A percentile compares a stretch with the other conserved stretches of the same genome.
phyloP scores from a whole-genome alignment of 2,113 vertebrate genomes.

The Sinosuthora webbiana region DNA sequence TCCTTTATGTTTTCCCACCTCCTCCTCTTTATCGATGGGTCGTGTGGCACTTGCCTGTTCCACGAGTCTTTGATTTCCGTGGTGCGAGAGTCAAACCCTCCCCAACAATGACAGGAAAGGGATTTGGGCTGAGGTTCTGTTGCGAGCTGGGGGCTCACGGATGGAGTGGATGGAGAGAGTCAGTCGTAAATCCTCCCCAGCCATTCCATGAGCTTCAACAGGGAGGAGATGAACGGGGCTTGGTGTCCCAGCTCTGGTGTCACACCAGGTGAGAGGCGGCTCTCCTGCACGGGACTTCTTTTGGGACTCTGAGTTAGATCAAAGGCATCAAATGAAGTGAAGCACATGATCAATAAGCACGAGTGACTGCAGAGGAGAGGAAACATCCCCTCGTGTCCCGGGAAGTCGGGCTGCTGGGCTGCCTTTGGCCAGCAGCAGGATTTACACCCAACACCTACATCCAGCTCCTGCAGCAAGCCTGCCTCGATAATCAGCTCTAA shows the following conservation, averaged over 20 bases:
- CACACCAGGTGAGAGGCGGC: not conserved
- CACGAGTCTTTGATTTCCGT: accelerated
- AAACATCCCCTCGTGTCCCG: accelerated
- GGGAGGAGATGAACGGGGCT: not conserved
- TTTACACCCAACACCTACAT: not conserved
- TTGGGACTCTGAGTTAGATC: not conserved
- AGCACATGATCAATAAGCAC: not conserved
- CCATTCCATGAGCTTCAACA: not conserved
- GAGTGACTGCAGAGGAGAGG: not conserved
- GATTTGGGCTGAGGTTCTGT: not conserved
- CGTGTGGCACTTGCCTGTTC: not conserved
- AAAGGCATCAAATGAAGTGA: not conserved
- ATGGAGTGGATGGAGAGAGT: not conserved
- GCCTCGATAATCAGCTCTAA: not conserved
- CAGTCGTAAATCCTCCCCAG: not conserved
- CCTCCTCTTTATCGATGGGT: not conserved
- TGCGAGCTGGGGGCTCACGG: not conserved
- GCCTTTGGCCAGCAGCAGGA: not conserved
- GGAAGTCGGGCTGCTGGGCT: not conserved
- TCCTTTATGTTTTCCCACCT: not conserved
- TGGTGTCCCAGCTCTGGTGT: not conserved
- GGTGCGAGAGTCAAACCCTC: not conserved
- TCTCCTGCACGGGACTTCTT: not conserved
- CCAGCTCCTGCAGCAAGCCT: not conserved
- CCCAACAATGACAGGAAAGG: accelerated